Conservation (phyloP, 2,888 invertebrate genomes). For the Syrista parreyssii region DNA sequence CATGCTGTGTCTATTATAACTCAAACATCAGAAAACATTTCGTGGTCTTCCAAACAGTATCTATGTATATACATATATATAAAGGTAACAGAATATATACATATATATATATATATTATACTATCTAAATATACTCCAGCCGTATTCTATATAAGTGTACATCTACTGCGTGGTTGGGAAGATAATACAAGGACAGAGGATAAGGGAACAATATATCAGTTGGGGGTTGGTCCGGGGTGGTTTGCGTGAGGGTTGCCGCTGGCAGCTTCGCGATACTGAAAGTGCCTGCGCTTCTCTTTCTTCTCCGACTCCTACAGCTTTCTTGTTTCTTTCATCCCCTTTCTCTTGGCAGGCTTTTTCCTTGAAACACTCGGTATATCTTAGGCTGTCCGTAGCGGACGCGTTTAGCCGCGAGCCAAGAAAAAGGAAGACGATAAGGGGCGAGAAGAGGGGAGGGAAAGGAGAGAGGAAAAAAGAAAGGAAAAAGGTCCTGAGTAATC, state of each 20-base stretch:
- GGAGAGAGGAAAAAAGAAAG: slow-evolving; percentile 20
- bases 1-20: slow-evolving; percentile 42
- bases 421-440: slow-evolving; percentile 35
- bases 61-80: background rate
- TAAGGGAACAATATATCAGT: slow-evolving; percentile 54
- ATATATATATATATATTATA: background rate
- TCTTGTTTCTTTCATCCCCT: slow-evolving; percentile 1
- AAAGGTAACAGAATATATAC: background rate
- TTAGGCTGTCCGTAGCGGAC: background rate
- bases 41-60: background rate
- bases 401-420: slow-evolving; percentile 42
- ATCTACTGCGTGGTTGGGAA: slow-evolving; percentile 14
- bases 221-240: slow-evolving; percentile 36
- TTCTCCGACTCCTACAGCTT: slow-evolving; percentile 5
- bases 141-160: background rate
- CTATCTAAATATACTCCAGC: background rate
- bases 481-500: slow-evolving; percentile 60
- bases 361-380: background rate
- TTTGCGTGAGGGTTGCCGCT: background rate
- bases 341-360: slow-evolving; percentile 8
- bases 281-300: slow-evolving; percentile 20
- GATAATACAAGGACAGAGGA: slow-evolving; percentile 36
- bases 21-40: slow-evolving; percentile 17
- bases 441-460: background rate
- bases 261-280: slow-evolving; percentile 13